Evolutionary conservation across 2,888 invertebrate species (phyloP).

Genomic region (Caenorhabditis sp.): DNA sequence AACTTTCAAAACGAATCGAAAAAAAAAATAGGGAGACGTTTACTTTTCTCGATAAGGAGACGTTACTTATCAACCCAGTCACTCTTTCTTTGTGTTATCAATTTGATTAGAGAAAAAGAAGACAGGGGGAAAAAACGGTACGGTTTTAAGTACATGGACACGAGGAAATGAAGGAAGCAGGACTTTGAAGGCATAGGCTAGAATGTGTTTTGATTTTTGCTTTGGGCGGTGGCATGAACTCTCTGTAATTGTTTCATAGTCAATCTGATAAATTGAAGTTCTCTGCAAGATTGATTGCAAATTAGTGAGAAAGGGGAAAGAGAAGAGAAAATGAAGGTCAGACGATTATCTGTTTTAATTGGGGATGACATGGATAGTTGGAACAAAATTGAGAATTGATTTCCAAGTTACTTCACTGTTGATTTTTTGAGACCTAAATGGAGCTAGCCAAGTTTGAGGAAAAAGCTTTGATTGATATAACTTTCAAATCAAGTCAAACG

Average conservation of each 20-base stretch:
- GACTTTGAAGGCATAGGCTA: too few species aligned
- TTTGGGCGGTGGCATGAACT: not conserved
- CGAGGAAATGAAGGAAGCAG: not conserved
- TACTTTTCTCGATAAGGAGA: not conserved
- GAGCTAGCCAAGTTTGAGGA: too few species aligned
- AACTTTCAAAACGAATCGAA: not conserved
- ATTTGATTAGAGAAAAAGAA: not conserved
- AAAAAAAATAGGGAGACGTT: not conserved
- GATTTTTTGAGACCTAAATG: too few species aligned
- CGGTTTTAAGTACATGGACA: not conserved
- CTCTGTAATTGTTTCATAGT: not conserved
- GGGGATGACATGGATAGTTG: not conserved
- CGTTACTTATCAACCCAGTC: not conserved
- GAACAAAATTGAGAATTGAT: not conserved
- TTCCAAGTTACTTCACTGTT: too few species aligned
- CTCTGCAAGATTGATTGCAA: not conserved
- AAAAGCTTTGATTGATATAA: too few species aligned
- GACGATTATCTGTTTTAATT: not conserved
- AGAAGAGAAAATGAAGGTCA: conserved; percentile 5
- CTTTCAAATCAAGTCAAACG: too few species aligned
- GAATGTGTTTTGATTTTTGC: too few species aligned
- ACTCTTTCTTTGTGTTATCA: not conserved
- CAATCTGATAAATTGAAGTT: not conserved
- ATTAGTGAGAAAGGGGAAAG: not conserved
- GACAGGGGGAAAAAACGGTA: too few species aligned